Base-by-base conservation (phyloP, 2,888 invertebrate genomes). In the Formica aserva region DNA sequence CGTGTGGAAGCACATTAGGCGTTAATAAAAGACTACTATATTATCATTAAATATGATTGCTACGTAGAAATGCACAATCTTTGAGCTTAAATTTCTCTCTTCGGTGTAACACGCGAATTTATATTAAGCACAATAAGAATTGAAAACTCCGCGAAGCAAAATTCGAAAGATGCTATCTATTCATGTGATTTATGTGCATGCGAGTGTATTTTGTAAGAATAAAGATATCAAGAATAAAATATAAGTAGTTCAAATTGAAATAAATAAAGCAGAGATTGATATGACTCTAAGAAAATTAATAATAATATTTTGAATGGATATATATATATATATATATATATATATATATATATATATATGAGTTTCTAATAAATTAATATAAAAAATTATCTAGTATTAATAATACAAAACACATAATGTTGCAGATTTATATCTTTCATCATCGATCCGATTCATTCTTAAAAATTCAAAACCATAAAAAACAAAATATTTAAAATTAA, bases 31-130 rank as follows among this genome's bases (percentile, higher is more conserved):
- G 15, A 35, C 48, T 1, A 11, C 22, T 35, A 11, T 22, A 45
- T 48, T 76, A 63, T 66, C 45, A 62, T 60, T 75, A 66, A 65
- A 35, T 35, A 48, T 18, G 18, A 35, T 35, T 29, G 45, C 18
- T 65, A 65, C 35, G 26, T 55, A 22, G 8, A 74, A 45, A 45
- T 62, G 29, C 8, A 32, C 13, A 48, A 65, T 76, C 6, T 32
- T 18, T 48, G 18, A 9, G 13, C 6, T 1, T 1, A 3, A 55
- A 57, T 74, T 60, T 74, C 9, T 26, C 38, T 38, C 22, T 38
- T 55, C 9, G 32, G 11, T 72, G 35, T 22, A 52, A 71, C 55
- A 71, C 38, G 38, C 55, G 15, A 45, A 18, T 45, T 74, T 74
- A 38, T 22, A 26, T 74, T 18, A 29, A 74, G n/a, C n/a, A 22